Evolutionary conservation across 2,888 invertebrate genomes (phyloP).

Genomic region (Deilephila elpenor): DNA sequence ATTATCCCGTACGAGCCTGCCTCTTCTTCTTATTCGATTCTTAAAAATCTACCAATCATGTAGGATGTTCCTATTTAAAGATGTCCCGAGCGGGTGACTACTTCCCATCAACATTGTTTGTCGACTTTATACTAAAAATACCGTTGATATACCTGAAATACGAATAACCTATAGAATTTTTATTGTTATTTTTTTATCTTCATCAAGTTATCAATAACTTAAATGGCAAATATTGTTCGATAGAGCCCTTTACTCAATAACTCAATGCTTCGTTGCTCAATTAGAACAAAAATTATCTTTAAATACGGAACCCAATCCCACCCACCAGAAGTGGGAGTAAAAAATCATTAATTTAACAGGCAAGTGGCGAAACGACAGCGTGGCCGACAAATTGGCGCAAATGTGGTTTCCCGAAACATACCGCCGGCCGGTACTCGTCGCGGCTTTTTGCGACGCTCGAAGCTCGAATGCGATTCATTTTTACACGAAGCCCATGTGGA

Average conservation of each 20-base stretch:
- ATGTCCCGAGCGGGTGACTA: no score
- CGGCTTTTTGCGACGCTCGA: not conserved
- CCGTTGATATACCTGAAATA: not conserved
- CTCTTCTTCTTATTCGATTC: no score
- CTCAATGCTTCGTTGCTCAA: no score
- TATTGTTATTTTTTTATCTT: not conserved
- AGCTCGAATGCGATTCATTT: not conserved
- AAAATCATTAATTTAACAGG: conserved; percentile 24
- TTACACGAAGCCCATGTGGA: not conserved
- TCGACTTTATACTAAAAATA: no score
- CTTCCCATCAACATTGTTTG: no score
- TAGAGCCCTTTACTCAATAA: no score
- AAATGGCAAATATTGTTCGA: no score
- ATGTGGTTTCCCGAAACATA: conserved; percentile 31
- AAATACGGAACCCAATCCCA: not conserved
- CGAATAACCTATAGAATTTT: not conserved
- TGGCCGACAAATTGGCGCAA: conserved; percentile 7
- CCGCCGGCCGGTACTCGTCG: not conserved
- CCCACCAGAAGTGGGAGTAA: not conserved
- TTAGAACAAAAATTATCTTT: not conserved
- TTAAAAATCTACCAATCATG: no score
- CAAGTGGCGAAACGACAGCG: conserved; percentile 30
- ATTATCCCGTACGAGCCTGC: no score
- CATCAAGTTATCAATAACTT: not conserved
- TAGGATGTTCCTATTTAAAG: no score